Evolutionary conservation across 2,113 vertebrate genomes (phyloP), one percentile per base, ranked within the genome.

Genomic region (Urocolius indicus): DNA sequence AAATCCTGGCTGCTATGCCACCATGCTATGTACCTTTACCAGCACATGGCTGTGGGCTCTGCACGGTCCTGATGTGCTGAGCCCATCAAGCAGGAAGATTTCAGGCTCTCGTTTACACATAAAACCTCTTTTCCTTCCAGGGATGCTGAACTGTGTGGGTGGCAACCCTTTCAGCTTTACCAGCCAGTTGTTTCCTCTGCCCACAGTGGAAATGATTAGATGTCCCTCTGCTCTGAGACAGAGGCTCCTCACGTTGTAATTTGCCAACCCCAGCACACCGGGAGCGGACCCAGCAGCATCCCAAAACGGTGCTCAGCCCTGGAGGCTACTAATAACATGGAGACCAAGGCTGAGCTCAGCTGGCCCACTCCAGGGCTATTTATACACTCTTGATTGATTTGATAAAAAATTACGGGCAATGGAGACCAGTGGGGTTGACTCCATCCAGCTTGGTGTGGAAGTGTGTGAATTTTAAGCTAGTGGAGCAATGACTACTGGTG

Each of bases 301-400:
- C 85, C 51, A 77, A 71, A 74, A 8, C 1, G 7, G 13, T 2
- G 11, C 38, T 86, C 18, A 27, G 8, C 59, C 32, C 45, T 1
- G 3, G 41, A 38, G 72, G 21, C 41, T 66, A 48, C 66, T 19
- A 26, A 55, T 22, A 43, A 30, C 2, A 4, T 0, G 0, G 36
- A 74, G 10, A 13, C 2, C 2, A 45, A 75, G 17, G 46, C 2
- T 27, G 62, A 92, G 41, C n/a, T 79, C 51, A 17, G 6, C 2
- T 49, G 51, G 27, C 6, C 29, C 0, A 0, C 5, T 34, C 49
- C 36, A 58, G 46, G 11, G 12, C 34, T 80, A 3, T 85, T 67
- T 52, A 26, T 46, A 9, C 21, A 7, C 22, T 80, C 24, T 18
- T 29, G 6, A 29, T 29, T 6, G 16, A 30, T 69, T 58, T 62